Base-by-base conservation (phyloP, 2,888 invertebrate species). In the Electrophaes corylata region DNA sequence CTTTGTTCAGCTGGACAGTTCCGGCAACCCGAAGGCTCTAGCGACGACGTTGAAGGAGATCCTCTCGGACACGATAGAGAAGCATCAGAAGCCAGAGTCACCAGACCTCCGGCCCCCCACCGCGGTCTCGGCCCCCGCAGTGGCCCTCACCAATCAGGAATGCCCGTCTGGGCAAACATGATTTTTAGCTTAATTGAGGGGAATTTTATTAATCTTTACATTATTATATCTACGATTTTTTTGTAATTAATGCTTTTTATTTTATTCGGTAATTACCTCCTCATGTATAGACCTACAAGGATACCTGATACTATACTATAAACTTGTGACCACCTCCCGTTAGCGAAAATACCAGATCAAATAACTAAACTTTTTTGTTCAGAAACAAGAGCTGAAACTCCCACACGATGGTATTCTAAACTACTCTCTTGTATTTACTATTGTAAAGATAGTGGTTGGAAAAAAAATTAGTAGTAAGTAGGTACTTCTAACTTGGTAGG, bases 31-130 rank as follows among this genome's bases (percentile, higher is more conserved):
- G 0, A 87, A 81, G 64, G 83, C 81, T 0, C 62, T 91, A 52
- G 89, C 91, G 14, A 77, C 84, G 0, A 82, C 88, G 2, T 80
- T 91, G 2, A 87, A 84, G 60, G 88, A 89, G 58, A 86, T 90
- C 35, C 76, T 91, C 40, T 86, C 89, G 20, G 88, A 91, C 60
- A 88, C 85, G 23, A 78, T 89, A 47, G 83, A 84, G 67, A 79
- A 82, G 67, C 63, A 72, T 18, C 74, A 81, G 58, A 81, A 76
- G 64, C 57, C 69, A 0, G 72, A 62, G 14, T 60, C 70, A 3
- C 65, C 70, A 0, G 70, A 66, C 2, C 58, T 62, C 3, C 65
- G 49, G 26, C 69, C 77, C 18, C 64, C 75, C 1, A 31, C 60
- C 0, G 73, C 66, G 1, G 66, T 59, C n/a, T 77, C 79, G 10